Evolutionary conservation across 2,797 vertebrate species (phyloP), one percentile per base, ranked within the genome.

Genomic region (Cyprinella venusta): DNA sequence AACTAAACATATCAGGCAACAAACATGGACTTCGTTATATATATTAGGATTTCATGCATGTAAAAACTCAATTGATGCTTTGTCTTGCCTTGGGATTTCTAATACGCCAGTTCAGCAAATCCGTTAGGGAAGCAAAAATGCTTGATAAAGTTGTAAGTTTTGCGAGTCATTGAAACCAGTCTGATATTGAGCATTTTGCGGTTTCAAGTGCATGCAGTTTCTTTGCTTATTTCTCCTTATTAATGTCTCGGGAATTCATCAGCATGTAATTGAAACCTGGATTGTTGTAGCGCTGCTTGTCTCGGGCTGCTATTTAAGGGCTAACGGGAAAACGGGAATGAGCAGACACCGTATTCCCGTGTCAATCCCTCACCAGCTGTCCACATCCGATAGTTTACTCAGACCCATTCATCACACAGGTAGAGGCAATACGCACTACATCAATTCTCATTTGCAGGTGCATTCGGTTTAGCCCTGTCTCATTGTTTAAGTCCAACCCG

Each of bases 361-460:
- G 56, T 54, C 81, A 79, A 68, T 71, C 48, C 21, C 67, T 71
- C 81, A n/a, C 54, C 52, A 54, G 52, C 52, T 21, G 52, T 54
- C 19, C 24, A 56, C 80, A 79, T 71, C 78, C 45, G 30, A 42
- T 78, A 26, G 67, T 79, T 84, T 76, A 79, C 72, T 13, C 10
- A 21, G 30, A 84, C 67, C 50, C 76, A 77, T 85, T 83, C 74
- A 85, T 85, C 84, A 86, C 65, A 48, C 67, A 63, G 83, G 59
- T 77, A 40, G 84, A 88, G 84, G 64, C 76, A 38, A 54, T 86
- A 6, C 40, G 78, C 80, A 63, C 19, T 36, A 16, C 75, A 64
- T 86, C 87, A 79, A 81, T 86, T 81, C 77, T 84, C 68, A 86
- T 86, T 86, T 80, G 67, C 40, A 69, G 33, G 36, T 85, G 56